A percentile compares a stretch with the other conserved stretches of the same genome.
Conservation (phyloP, 1,140 invertebrate genomes). For the Hypothenemus hampei region DNA sequence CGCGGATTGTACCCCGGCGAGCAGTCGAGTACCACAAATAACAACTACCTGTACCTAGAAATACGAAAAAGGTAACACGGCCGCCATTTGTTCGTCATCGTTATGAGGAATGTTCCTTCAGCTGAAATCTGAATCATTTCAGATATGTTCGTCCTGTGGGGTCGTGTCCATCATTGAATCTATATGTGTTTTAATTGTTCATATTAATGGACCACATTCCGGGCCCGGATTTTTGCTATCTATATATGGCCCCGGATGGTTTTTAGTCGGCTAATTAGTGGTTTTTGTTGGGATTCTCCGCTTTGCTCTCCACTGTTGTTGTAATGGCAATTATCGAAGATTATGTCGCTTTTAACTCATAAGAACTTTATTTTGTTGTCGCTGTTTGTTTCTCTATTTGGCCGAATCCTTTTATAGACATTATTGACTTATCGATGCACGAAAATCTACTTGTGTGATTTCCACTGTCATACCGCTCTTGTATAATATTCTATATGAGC, state of each 20-base stretch:
- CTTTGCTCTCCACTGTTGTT: slow-evolving; percentile 10
- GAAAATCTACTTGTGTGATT: too few relatives aligned
- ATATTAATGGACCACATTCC: slow-evolving; percentile 37
- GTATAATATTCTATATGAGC: too few relatives aligned
- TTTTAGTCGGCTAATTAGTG: slow-evolving; percentile 30
- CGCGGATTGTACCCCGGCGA: slow-evolving; percentile 31
- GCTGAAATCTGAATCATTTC: slow-evolving; percentile 43
- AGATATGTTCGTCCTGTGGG: slow-evolving; percentile 38
- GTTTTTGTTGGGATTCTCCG: slow-evolving; percentile 26
- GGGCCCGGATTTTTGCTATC: slow-evolving; percentile 34
- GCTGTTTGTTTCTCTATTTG: slow-evolving; percentile 18
- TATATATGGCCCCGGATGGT: slow-evolving; percentile 27
- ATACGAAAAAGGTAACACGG: slow-evolving; percentile 41
- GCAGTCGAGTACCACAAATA: slow-evolving; percentile 33
- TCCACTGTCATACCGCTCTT: too few relatives aligned
- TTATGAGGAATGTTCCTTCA: slow-evolving; percentile 39
- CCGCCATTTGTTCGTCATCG: slow-evolving; percentile 39
- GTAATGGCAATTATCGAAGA: slow-evolving; percentile 18
- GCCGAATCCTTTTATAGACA: slow-evolving; percentile 5
- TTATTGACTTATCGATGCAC: too few relatives aligned
- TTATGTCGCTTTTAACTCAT: slow-evolving; percentile 18
- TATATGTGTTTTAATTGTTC: slow-evolving; percentile 36
- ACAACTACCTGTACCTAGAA: slow-evolving; percentile 43
- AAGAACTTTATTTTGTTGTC: slow-evolving; percentile 32
- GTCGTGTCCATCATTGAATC: slow-evolving; percentile 38